Evolutionary conservation across 2,888 invertebrate genomes (phyloP).

Genomic region (Ichneumoninae sp.): DNA sequence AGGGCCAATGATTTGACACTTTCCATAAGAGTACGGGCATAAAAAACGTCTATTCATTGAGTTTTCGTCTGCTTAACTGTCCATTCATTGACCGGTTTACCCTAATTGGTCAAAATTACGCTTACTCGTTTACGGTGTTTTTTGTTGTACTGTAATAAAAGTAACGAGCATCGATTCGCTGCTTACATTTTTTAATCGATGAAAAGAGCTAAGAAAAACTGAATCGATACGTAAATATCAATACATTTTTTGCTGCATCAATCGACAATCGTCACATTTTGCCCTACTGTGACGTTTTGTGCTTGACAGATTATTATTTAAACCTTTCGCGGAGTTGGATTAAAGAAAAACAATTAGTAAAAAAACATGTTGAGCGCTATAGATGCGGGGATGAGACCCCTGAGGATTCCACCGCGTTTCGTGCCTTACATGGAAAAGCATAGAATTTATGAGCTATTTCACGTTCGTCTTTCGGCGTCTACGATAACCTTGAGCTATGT

Average conservation of each 20-base stretch:
- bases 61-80: no score
- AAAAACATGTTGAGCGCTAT: conserved; percentile 66
- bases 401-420: conserved; percentile 83
- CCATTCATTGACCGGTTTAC: no score
- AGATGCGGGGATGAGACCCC: conserved; percentile 66
- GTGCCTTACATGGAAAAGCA: conserved; percentile 88
- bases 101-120: no score
- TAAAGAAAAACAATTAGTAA: neutral
- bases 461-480: conserved; percentile 83
- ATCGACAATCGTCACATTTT: neutral
- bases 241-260: neutral
- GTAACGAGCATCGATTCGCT: no score
- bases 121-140: no score
- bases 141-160: no score
- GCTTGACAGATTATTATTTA: neutral
- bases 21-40: no score
- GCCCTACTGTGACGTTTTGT: neutral
- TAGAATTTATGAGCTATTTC: conserved; percentile 88
- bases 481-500: conserved; percentile 22
- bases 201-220: neutral
- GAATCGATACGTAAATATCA: neutral
- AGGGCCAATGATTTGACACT: no score
- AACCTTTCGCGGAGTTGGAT: neutral
- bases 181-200: no score
- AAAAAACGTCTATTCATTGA: no score